Evolutionary conservation across 2,888 invertebrate genomes (phyloP), one percentile per base, ranked within the genome.

Genomic region (Phorcus lineatus): DNA sequence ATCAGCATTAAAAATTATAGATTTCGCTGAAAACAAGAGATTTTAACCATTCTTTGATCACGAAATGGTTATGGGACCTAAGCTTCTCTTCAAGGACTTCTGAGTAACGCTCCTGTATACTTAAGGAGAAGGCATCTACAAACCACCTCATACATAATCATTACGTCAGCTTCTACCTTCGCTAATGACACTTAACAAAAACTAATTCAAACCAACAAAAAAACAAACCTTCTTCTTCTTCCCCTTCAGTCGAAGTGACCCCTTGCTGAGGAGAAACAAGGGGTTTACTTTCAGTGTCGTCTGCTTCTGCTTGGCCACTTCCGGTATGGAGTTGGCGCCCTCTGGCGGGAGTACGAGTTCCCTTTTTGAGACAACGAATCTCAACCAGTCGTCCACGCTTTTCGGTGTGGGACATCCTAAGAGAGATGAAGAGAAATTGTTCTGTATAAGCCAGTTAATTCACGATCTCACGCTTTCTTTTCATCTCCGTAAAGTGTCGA

Each of bases 211-310:
- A 22, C 0, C 2, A 2, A 62, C 24, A 62, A 62, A 62, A n/a
- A 17, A 57, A 62, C 52, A 40, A 55, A 77, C 47, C 62, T 62
- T 57, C 17, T 57, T 36, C 36, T 77, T 47, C 66, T 36, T 77
- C 13, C 54, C 62, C n/a, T 24, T 74, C 16, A 74, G 74, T 24
- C 52, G 40, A 52, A 74, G 11, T 22, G 74, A 74, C 0, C 47
- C 74, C 74, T 74, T 74, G 47, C 40, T 24, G 52, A 40, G 40
- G 4, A 52, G 24, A 24, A 74, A 52, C 47, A 52, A 24, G 11
- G 52, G 52, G 24, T 40, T 52, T 22, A 52, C n/a, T 52, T 74
- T 74, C 52, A 52, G 19, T 24, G 52, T 19, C 36, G 19, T 47
- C 40, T 47, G 19, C n/a, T 28, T 19, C 19, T 36, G 31, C 11